Conservation (phyloP, 53 echinoderm and acorn worm genomes). For the Luidia sarsii region DNA sequence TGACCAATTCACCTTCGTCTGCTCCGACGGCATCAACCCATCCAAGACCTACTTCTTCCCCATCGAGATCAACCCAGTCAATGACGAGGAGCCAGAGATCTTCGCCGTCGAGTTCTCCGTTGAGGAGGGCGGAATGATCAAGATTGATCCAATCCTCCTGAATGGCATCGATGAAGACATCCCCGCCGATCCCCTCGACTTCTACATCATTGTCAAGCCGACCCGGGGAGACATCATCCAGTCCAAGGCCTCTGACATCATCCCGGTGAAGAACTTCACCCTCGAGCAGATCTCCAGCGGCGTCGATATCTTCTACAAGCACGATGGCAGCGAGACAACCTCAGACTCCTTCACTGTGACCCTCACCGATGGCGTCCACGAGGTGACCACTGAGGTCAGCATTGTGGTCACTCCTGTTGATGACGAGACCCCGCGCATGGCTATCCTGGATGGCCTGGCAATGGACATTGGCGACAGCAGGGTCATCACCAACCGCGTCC, state of each 20-base stretch:
- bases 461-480: slow-evolving; percentile 83
- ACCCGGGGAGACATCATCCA: slow-evolving; percentile 76
- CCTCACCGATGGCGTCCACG: slow-evolving; percentile 96
- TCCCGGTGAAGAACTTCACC: slow-evolving; percentile 91
- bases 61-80: slow-evolving; percentile 76
- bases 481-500: slow-evolving; percentile 83
- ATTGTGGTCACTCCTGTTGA: slow-evolving; percentile 74
- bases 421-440: slow-evolving; percentile 97
- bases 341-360: slow-evolving; percentile 87
- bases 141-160: slow-evolving; percentile 69
- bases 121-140: slow-evolving; percentile 71
- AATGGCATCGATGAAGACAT: slow-evolving; percentile 83
- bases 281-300: slow-evolving; percentile 78
- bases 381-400: slow-evolving; percentile 72
- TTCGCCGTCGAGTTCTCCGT: slow-evolving; percentile 71
- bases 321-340: slow-evolving; percentile 93
- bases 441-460: slow-evolving; percentile 93
- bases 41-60: slow-evolving; percentile 78
- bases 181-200: slow-evolving; percentile 83
- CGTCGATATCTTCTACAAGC: slow-evolving; percentile 75
- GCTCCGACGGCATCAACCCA: slow-evolving; percentile 89
- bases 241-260: slow-evolving; percentile 30
- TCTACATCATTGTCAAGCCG: slow-evolving; percentile 79
- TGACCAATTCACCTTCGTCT: slow-evolving; percentile 83
- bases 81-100: slow-evolving; percentile 88